Evolutionary conservation across 2,888 invertebrate genomes (phyloP).

Genomic region (Cryptus viduatorius): DNA sequence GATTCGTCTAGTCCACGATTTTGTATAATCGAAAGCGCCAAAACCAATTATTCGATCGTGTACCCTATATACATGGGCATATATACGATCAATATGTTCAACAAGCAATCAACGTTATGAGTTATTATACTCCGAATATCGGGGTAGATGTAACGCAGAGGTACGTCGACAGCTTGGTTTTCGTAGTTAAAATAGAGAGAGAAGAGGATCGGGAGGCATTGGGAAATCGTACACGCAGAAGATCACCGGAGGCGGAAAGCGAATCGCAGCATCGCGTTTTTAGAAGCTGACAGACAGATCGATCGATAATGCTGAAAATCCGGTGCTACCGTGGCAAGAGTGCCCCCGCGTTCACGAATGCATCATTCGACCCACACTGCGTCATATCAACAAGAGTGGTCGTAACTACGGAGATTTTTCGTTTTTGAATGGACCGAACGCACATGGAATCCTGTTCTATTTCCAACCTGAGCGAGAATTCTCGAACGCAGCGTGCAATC

Average conservation of each 20-base stretch:
- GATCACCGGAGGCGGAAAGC: neutral
- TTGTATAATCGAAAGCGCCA: slow-evolving; percentile 5
- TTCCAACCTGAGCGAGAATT: slow-evolving; percentile 8
- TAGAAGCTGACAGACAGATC: neutral
- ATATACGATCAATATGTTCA: neutral
- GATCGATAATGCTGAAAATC: neutral
- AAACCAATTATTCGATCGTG: slow-evolving; percentile 10
- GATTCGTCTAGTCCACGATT: neutral
- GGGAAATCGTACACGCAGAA: slow-evolving; percentile 12
- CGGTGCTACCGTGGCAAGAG: neutral
- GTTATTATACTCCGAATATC: slow-evolving; percentile 1
- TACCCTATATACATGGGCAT: neutral
- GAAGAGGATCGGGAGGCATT: neutral
- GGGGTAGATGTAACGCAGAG: neutral
- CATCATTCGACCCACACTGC: neutral
- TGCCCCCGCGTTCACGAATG: neutral
- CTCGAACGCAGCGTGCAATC: slow-evolving; percentile 24
- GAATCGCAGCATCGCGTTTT: slow-evolving; percentile 13
- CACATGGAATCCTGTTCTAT: slow-evolving; percentile 7
- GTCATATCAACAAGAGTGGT: neutral
- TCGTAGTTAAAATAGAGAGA: neutral
- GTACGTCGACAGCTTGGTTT: neutral
- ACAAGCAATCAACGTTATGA: slow-evolving; percentile 12
- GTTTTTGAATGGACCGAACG: slow-evolving; percentile 14
- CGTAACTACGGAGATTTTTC: slow-evolving; percentile 34